These are phyloP conservation scores for Cerastis rubricosa DNA, from an alignment of 2,888 invertebrate species.

Conservation along the genomic window DNA sequence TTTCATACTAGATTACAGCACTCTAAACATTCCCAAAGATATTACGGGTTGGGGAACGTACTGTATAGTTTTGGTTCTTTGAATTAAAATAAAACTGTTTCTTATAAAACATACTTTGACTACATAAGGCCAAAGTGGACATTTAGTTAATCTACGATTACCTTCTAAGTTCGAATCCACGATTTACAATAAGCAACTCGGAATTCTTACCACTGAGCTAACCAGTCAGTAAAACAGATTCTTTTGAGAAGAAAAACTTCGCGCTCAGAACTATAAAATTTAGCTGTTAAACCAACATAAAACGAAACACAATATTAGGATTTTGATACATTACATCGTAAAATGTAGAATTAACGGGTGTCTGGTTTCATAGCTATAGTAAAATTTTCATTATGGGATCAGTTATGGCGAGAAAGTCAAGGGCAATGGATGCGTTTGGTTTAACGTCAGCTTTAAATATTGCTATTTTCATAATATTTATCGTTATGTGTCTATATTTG, in stretches of 20 bases:
- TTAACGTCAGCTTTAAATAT: not conserved
- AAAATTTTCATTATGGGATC: constrained; percentile 62
- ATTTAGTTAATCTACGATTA: not conserved
- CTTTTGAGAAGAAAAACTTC: constrained; percentile 34
- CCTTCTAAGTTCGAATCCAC: not conserved
- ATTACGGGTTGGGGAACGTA: not conserved
- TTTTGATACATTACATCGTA: constrained; percentile 62
- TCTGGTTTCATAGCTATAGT: constrained; percentile 54
- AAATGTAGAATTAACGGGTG: constrained; percentile 63
- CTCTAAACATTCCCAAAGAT: not conserved
- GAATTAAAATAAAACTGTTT: not conserved
- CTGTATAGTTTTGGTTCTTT: not conserved
- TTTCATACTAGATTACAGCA: constrained; percentile 35
- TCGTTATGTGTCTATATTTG: no score
- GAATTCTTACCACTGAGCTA: not conserved
- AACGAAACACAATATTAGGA: constrained; percentile 61
- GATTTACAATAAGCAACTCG: not conserved
- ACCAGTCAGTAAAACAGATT: constrained; percentile 16
- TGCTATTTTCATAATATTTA: not conserved
- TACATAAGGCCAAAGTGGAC: not conserved
- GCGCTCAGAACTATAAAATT: constrained; percentile 53
- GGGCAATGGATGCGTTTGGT: constrained; percentile 18
- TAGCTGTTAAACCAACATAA: constrained; percentile 60
- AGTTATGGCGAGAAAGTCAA: constrained; percentile 30
- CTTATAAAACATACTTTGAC: not conserved